Percentiles rank a stretch among this genome's conserved stretches.
Evolutionary conservation across 2,113 vertebrate species (phyloP).

Genomic region (Mobula hypostoma): DNA sequence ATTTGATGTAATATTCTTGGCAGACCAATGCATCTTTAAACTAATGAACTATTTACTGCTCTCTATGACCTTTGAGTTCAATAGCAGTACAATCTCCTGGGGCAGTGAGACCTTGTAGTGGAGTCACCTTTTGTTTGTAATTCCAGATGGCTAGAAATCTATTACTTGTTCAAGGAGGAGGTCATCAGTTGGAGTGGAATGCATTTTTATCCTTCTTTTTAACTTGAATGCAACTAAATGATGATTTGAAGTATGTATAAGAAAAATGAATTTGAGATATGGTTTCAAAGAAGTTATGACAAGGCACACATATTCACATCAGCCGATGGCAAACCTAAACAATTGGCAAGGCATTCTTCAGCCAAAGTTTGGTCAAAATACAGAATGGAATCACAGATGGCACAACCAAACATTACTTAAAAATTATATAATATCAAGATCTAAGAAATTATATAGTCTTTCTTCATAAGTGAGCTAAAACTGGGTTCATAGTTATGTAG

Average conservation of each 20-base stretch:
- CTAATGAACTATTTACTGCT: neutral
- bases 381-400: neutral
- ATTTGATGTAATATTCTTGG: neutral
- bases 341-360: neutral
- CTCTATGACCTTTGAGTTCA: neutral
- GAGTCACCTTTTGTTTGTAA: neutral
- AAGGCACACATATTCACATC: neutral
- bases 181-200: neutral
- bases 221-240: neutral
- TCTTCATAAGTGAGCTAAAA: neutral
- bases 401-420: neutral
- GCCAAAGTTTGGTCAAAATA: neutral
- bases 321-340: neutral
- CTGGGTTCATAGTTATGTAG: neutral
- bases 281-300: neutral
- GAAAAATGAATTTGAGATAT: neutral
- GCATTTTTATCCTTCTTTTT: neutral
- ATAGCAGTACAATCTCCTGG: neutral
- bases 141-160: neutral
- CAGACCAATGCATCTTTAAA: neutral
- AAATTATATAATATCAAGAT: neutral
- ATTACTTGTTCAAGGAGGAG: neutral
- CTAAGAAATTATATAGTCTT: neutral
- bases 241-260: neutral
- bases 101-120: neutral